These are phyloP conservation scores for Porites cylindrica DNA, from an alignment of 92 coral and sea anemone genomes.

Conservation along the genomic window DNA sequence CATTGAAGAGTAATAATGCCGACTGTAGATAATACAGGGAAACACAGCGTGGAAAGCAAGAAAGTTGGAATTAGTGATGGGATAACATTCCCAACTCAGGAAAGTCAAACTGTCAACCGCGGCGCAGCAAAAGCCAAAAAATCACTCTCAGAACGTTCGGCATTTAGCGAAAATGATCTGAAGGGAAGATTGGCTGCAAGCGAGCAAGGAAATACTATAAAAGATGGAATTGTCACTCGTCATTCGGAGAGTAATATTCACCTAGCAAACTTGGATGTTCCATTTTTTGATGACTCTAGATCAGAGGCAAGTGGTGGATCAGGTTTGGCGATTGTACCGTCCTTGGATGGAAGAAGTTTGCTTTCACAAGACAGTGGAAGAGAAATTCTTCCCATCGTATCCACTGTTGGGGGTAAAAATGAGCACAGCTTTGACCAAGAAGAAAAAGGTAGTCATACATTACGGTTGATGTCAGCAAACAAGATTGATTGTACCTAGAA, in stretches of 20 bases:
- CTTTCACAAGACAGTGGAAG: conserved; percentile 56
- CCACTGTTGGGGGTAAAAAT: conserved; percentile 8
- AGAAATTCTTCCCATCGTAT: conserved; percentile 53
- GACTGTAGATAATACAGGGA: conserved; percentile 32
- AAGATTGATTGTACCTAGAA: too few relatives aligned
- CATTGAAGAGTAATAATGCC: conserved; percentile 21
- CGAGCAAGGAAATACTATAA: conserved; percentile 1
- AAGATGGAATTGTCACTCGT: conserved; percentile 10
- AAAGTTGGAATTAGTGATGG: background rate
- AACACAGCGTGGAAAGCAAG: background rate
- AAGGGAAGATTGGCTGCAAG: conserved; percentile 2
- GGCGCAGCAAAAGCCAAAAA: conserved; percentile 7
- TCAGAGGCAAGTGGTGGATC: conserved; percentile 66
- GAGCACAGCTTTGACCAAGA: conserved; percentile 36
- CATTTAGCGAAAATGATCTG: conserved; percentile 50
- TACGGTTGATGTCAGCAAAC: background rate
- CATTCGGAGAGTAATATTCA: conserved; percentile 39
- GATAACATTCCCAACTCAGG: background rate
- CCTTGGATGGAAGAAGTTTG: conserved; percentile 28
- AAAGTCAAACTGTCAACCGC: conserved; percentile 1
- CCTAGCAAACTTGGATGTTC: conserved; percentile 28
- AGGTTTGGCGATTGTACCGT: conserved; percentile 72
- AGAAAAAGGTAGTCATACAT: conserved; percentile 15
- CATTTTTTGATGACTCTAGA: conserved; percentile 22
- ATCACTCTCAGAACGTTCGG: conserved; percentile 19